Conservation (phyloP, 2,888 invertebrate genomes). For the Noctua janthe region DNA sequence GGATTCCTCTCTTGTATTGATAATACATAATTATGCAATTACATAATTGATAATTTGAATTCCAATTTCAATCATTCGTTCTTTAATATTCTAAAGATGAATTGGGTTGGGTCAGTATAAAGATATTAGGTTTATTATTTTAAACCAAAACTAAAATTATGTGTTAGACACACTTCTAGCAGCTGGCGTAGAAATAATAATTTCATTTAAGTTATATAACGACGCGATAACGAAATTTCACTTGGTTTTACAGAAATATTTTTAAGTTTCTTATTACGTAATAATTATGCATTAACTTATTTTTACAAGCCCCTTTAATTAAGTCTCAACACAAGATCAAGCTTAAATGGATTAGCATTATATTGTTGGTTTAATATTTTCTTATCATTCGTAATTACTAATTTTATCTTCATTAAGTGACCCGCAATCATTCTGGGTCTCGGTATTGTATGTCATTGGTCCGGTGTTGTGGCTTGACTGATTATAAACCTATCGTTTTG, state of each 20-base stretch:
- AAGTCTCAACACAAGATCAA: slow-evolving; percentile 50
- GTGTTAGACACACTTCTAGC: slow-evolving; percentile 30
- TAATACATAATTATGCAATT: slow-evolving; percentile 34
- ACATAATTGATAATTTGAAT: slow-evolving; percentile 11
- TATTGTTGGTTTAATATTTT: slow-evolving; percentile 73
- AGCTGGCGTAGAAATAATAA: slow-evolving; percentile 33
- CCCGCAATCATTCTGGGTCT: slow-evolving; percentile 80
- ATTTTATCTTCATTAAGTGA: slow-evolving; percentile 80
- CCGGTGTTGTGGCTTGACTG: slow-evolving; percentile 72
- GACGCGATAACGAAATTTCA: slow-evolving; percentile 53
- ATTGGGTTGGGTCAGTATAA: background rate
- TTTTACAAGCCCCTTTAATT: slow-evolving; percentile 13
- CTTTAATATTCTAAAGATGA: background rate
- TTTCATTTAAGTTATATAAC: slow-evolving; percentile 52
- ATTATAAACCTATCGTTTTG: slow-evolving; percentile 62
- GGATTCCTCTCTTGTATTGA: slow-evolving; percentile 44
- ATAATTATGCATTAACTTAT: slow-evolving; percentile 23
- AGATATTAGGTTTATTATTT: background rate
- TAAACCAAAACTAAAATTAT: slow-evolving; percentile 6
- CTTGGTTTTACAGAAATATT: slow-evolving; percentile 44
- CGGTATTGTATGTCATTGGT: slow-evolving; percentile 78
- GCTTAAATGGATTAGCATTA: slow-evolving; percentile 69
- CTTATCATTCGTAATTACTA: slow-evolving; percentile 77
- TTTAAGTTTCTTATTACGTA: slow-evolving; percentile 43
- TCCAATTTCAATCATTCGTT: slow-evolving; percentile 10